A percentile compares a stretch with the other conserved stretches of the same genome.
phyloP scores from a whole-genome alignment of 2,888 invertebrate species.

The Tenodera sinensis region DNA sequence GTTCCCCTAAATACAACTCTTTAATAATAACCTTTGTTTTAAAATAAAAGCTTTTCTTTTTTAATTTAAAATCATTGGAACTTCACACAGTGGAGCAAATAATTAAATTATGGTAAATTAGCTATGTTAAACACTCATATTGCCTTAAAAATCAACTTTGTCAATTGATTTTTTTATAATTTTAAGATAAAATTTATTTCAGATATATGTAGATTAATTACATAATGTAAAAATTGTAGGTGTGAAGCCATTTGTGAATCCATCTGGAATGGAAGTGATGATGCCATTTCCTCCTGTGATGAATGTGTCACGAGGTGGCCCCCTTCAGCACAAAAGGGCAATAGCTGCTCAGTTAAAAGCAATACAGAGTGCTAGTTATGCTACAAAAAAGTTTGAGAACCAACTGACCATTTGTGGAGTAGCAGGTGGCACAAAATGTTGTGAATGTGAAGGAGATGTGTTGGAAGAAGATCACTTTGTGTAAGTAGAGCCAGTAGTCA shows the following conservation, averaged over 20 bases:
- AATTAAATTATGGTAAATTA: too few relatives aligned
- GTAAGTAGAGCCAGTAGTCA: constrained; percentile 51
- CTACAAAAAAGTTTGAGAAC: constrained; percentile 15
- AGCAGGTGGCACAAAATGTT: constrained; percentile 58
- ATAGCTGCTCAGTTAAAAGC: not conserved
- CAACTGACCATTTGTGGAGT: constrained; percentile 42
- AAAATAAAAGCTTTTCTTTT: too few relatives aligned
- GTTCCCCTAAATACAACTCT: too few relatives aligned
- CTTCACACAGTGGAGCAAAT: too few relatives aligned
- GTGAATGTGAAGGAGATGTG: constrained; percentile 71
- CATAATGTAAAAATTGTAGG: not conserved
- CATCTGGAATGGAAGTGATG: constrained; percentile 9
- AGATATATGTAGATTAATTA: too few relatives aligned
- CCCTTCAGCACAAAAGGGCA: not conserved
- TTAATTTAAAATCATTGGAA: too few relatives aligned
- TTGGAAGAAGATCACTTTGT: constrained; percentile 73
- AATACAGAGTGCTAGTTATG: not conserved
- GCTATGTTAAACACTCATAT: too few relatives aligned
- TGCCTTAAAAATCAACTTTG: too few relatives aligned
- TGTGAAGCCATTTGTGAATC: not conserved
- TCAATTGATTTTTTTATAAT: too few relatives aligned
- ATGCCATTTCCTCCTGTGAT: constrained; percentile 9
- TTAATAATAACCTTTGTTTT: too few relatives aligned
- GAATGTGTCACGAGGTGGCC: not conserved
- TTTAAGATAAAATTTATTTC: too few relatives aligned